These are phyloP conservation scores for Philotrypesis tridentata DNA, from an alignment of 1,140 invertebrate genomes.

Conservation along the genomic window DNA sequence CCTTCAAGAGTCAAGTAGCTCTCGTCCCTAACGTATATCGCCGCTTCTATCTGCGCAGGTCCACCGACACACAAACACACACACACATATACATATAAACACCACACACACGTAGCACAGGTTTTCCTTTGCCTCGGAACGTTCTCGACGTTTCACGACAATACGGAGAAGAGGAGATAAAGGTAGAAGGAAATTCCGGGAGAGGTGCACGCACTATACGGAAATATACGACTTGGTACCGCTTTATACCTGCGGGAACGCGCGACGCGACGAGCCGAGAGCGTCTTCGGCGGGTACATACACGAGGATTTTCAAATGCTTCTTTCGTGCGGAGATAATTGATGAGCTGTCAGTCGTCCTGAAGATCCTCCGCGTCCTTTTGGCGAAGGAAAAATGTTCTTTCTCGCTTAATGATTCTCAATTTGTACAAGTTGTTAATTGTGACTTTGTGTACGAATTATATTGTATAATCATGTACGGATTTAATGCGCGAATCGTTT, in stretches of 20 bases:
- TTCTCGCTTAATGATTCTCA: no score
- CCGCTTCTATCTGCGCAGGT: not conserved
- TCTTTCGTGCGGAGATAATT: not conserved
- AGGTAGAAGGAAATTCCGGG: not conserved
- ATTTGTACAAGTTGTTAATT: no score
- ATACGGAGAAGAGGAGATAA: not conserved
- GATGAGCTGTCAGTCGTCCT: no score
- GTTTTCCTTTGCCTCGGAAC: not conserved
- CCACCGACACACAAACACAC: no score
- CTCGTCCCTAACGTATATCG: constrained; percentile 6
- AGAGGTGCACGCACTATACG: not conserved
- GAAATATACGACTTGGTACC: not conserved
- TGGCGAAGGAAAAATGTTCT: no score
- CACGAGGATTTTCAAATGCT: not conserved
- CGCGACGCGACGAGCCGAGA: not conserved
- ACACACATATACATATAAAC: no score
- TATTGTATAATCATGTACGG: no score
- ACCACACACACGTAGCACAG: no score
- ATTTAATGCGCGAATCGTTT: no score
- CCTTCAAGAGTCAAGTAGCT: not conserved
- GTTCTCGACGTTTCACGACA: not conserved
- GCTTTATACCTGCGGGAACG: constrained; percentile 18
- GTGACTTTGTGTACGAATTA: no score
- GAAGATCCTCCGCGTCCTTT: no score
- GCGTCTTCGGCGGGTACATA: not conserved